Conservation (phyloP, 2,797 vertebrate genomes). For the Eremophila alpestris region DNA sequence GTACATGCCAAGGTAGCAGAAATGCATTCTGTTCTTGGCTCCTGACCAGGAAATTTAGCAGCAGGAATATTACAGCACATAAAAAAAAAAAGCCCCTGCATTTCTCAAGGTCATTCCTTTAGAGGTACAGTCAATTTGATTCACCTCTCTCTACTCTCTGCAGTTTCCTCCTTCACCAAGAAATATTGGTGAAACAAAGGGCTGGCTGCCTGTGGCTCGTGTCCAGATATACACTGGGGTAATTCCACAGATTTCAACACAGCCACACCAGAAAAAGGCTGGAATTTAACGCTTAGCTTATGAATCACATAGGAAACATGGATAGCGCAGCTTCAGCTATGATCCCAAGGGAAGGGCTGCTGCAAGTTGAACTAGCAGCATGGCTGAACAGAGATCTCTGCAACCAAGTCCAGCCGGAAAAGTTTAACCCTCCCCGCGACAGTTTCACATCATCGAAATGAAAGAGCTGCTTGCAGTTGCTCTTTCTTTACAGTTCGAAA, state of each 20-base stretch:
- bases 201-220: not conserved
- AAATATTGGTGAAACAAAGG: constrained; percentile 24
- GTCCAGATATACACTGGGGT: constrained; percentile 10
- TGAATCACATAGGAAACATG: constrained; percentile 59
- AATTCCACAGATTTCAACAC: constrained; percentile 59
- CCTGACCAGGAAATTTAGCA: not conserved
- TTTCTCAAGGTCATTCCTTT: constrained; percentile 34
- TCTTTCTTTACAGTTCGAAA: not conserved
- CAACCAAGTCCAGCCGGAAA: not conserved
- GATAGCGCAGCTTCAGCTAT: not conserved
- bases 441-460: not conserved
- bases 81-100: not conserved
- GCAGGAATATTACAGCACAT: not conserved
- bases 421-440: constrained; percentile 3
- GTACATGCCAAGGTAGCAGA: not conserved
- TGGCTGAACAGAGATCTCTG: not conserved
- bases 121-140: not conserved
- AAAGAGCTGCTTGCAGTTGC: not conserved
- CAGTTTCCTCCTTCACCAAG: not conserved
- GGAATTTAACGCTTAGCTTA: constrained; percentile 40
- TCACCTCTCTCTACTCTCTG: not conserved
- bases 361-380: not conserved
- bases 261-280: constrained; percentile 33
- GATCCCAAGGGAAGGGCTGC: constrained; percentile 28
- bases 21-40: not conserved